Percentiles rank a stretch among this genome's conserved stretches.
Evolutionary conservation across 2,113 vertebrate genomes (phyloP).

Genomic region (Ramphastos sulfuratus): DNA sequence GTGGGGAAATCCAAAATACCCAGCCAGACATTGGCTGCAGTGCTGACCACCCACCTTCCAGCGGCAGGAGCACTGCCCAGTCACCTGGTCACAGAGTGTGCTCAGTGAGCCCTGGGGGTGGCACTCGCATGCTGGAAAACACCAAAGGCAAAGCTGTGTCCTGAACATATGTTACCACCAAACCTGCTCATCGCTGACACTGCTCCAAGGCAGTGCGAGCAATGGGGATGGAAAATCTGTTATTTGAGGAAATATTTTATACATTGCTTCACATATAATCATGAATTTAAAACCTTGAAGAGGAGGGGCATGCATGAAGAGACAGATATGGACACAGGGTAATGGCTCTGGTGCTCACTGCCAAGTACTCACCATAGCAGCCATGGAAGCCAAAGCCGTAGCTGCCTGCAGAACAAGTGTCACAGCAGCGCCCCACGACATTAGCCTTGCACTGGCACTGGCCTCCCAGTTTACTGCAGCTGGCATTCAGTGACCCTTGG

Average conservation of each 20-base stretch:
- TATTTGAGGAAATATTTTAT: neutral
- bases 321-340: neutral
- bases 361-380: constrained; percentile 77
- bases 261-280: neutral
- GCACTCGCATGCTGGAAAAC: constrained; percentile 81
- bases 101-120: constrained; percentile 78
- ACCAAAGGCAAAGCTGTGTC: neutral
- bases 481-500: constrained; percentile 69
- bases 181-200: accelerated
- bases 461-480: constrained; percentile 82
- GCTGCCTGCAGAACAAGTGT: constrained; percentile 79
- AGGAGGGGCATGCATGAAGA: neutral
- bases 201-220: neutral
- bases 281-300: neutral
- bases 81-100: constrained; percentile 79
- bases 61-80: constrained; percentile 83
- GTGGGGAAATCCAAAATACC: constrained; percentile 84
- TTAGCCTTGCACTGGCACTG: constrained; percentile 83
- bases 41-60: constrained; percentile 67
- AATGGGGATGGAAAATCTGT: accelerated
- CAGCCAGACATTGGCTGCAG: constrained; percentile 78
- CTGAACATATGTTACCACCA: neutral
- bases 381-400: constrained; percentile 80
- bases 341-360: neutral
- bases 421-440: constrained; percentile 82